Evolutionary conservation across 2,113 vertebrate species (phyloP), one percentile per base, ranked within the genome.

Genomic region (Lutjanus erythropterus): DNA sequence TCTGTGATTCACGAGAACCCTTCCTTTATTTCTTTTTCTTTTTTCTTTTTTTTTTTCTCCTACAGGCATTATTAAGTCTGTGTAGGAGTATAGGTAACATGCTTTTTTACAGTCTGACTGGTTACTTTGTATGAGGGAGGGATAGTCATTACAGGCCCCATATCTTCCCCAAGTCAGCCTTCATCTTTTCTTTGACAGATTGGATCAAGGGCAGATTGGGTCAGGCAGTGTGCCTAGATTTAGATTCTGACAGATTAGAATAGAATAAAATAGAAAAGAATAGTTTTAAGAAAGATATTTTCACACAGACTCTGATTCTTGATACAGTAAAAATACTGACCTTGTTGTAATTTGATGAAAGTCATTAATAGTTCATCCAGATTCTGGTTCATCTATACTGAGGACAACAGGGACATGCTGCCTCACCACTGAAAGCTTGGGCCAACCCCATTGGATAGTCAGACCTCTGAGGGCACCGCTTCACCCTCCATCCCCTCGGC

Each of bases 11-110:
- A 72, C 58, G 16, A 87, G 86, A 89, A 86, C 86, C 67, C 56
- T 75, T 64, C 52, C 78, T 89, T 93, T 86, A 81, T 90, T 88
- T 90, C 73, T 80, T 88, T 86, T 69, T 64, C 16, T 49, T 29
- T 78, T 79, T 67, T 69, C 11, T 37, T 62, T 68, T 55, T 62
- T 74, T 41, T 53, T 64, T 27, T 42, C n/a, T 68, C 74, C 86
- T 84, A 84, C 84, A 82, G 80, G 84, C 78, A 86, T 92, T 92
- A 92, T 93, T 90, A 89, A 83, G 78, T 84, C 85, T 85, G 78
- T 88, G 86, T 83, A 82, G 86, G 82, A 64, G 76, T 80, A 65
- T 64, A 89, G 88, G 85, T 89, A 90, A 83, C 81, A 76, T 83
- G 74, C 72, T 81, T 83, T 86, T 86, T 83, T 86, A 87, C 78